Evolutionary conservation across 1,140 invertebrate genomes (phyloP), one percentile per base, ranked within the genome.

Genomic region (Temnothorax nylanderi): DNA sequence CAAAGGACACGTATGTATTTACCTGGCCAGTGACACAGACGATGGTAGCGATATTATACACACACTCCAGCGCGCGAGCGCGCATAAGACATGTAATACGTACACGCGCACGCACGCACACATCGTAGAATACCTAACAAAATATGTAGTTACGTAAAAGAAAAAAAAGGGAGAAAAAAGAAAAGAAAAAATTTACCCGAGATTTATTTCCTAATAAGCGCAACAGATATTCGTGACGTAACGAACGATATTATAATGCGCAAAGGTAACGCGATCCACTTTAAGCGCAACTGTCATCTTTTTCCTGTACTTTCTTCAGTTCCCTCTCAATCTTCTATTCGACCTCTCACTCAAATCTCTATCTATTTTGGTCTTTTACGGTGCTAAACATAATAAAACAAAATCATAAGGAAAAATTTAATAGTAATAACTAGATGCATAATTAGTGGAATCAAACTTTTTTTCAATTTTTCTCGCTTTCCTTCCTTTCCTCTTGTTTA

Each of bases 281-380:
- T 62, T 77, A 47, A 90, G 82, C 51, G 89, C 91, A 87, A 93
- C 89, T 89, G 41, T 65, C 76, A 88, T 84, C 74, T 86, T 88
- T 87, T 64, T 62, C n/a, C 88, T 90, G 93, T 96, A 97, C 97
- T 96, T 97, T 96, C 90, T 95, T 94, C 89, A 96, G 95, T 93
- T 97, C 96, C 86, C 96, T 96, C 84, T 96, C 95, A 91, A 97
- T 95, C 95, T 97, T 96, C 89, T 95, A 94, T 93, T 96, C 96
- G 91, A 97, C 93, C n/a, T n/a, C 87, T 96, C 96, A 95, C 95
- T 95, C 92, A 97, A 95, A 95, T 96, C 96, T 94, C 94, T 96
- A 93, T 97, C 96, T 95, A 97, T 93, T 92, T 96, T 95, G 84
- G 96, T 95, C 94, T 95, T 96, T 97, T 97, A 96, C 92, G 95